Percentiles rank a stretch among this genome's conserved stretches.
These are phyloP conservation scores for Drosophila algonquin DNA, from an alignment of 2,888 invertebrate species.

Conservation along the genomic window DNA sequence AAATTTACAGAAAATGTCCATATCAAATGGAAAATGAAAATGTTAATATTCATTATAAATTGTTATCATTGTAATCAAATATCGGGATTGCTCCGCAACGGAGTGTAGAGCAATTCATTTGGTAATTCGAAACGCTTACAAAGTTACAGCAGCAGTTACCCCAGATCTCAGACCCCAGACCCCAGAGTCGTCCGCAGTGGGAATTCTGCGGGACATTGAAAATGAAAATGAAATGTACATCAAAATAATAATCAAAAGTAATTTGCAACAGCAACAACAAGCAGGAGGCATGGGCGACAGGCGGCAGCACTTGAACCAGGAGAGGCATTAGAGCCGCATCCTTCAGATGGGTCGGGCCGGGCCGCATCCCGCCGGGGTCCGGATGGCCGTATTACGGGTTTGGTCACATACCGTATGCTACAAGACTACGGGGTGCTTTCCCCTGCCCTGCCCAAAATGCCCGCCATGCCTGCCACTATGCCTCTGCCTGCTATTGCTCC, in stretches of 20 bases:
- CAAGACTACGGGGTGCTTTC: conserved; percentile 64
- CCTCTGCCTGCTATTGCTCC: conserved; percentile 8
- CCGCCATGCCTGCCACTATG: not conserved
- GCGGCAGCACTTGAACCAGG: conserved; percentile 46
- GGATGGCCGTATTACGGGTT: conserved; percentile 4
- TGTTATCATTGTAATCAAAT: conserved; percentile 65
- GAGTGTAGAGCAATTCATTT: conserved; percentile 58
- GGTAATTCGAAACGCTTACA: conserved; percentile 71
- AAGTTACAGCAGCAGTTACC: conserved; percentile 42
- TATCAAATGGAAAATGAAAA: conserved; percentile 1
- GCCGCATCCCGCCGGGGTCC: conserved; percentile 16
- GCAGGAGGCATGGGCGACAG: conserved; percentile 15
- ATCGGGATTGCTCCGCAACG: conserved; percentile 46
- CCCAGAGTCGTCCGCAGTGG: not conserved
- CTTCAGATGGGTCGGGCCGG: not conserved
- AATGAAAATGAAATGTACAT: conserved; percentile 64
- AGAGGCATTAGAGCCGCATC: conserved; percentile 40
- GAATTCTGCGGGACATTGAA: conserved; percentile 31
- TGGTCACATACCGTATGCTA: conserved; percentile 68
- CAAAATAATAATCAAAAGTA: conserved; percentile 77
- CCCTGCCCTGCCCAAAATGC: not conserved
- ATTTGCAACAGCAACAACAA: conserved; percentile 58
- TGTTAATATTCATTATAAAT: conserved; percentile 23
- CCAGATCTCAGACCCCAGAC: conserved; percentile 10
- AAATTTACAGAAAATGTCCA: not conserved